Conservation (phyloP, 2,888 invertebrate species). For the Harpalus rufipes region DNA sequence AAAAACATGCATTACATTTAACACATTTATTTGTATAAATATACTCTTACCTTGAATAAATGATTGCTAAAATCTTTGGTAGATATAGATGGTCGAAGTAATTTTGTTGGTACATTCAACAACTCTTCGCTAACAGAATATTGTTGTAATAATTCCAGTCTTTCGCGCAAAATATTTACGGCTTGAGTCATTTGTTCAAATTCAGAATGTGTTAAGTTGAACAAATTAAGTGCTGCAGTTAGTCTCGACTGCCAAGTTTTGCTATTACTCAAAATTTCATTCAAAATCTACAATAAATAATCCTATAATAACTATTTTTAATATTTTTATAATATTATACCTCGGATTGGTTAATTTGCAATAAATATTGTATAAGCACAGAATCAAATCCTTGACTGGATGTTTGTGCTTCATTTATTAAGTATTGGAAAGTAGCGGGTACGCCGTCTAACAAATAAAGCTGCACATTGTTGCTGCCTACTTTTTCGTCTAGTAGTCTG, state of each 20-base stretch:
- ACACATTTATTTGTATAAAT: neutral
- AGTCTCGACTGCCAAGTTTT: constrained; percentile 16
- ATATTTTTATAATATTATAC: constrained; percentile 69
- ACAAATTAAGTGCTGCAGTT: neutral
- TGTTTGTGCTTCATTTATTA: constrained; percentile 74
- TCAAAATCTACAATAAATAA: neutral
- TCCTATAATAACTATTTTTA: neutral
- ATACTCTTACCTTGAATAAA: constrained; percentile 8
- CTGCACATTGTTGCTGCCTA: constrained; percentile 79
- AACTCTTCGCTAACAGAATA: neutral
- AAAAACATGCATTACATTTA: constrained; percentile 71
- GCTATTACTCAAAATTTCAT: neutral
- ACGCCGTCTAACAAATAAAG: constrained; percentile 91
- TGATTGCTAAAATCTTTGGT: constrained; percentile 21
- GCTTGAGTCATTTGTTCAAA: neutral
- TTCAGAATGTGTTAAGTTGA: neutral
- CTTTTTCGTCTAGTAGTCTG: constrained; percentile 83
- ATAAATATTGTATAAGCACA: constrained; percentile 79
- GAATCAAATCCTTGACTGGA: constrained; percentile 76
- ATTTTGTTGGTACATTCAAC: constrained; percentile 13
- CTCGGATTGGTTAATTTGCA: constrained; percentile 77
- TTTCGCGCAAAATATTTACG: neutral
- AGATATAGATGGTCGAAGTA: constrained; percentile 7
- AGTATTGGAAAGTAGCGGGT: constrained; percentile 80
- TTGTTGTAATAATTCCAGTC: neutral